phyloP scores from a whole-genome alignment of 2,888 invertebrate genomes.

The Andrena bicolor region DNA sequence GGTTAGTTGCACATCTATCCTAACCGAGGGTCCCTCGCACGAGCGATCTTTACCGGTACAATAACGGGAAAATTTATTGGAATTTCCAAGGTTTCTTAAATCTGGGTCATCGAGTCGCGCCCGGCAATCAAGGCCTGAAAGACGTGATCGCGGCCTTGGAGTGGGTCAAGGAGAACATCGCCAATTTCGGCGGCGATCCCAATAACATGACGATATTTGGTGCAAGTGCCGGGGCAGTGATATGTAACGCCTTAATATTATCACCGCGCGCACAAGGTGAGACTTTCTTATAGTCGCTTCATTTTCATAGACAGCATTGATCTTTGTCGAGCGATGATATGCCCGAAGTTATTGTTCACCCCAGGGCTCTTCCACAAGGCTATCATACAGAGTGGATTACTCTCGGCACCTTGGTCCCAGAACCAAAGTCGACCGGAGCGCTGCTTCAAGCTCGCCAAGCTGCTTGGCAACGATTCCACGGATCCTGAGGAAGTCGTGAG shows the following conservation, averaged over 20 bases:
- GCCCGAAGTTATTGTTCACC: background rate
- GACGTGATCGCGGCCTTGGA: conserved; percentile 75
- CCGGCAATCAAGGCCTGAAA: conserved; percentile 79
- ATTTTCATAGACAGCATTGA: background rate
- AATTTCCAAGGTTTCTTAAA: conserved; percentile 76
- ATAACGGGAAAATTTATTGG: too few relatives aligned
- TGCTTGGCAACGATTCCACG: conserved; percentile 67
- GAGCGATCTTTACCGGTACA: background rate
- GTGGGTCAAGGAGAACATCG: conserved; percentile 78
- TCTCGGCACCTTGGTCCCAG: conserved; percentile 62
- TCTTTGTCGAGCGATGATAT: too few relatives aligned
- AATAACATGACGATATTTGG: conserved; percentile 79
- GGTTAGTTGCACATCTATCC: conserved; percentile 58
- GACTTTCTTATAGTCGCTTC: too few relatives aligned
- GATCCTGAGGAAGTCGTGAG: conserved; percentile 70
- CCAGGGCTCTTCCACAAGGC: conserved; percentile 78
- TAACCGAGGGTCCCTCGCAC: background rate
- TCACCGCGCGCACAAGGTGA: conserved; percentile 77
- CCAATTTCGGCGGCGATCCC: conserved; percentile 76
- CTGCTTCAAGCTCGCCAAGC: conserved; percentile 62
- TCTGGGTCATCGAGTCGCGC: conserved; percentile 72
- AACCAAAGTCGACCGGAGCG: conserved; percentile 45
- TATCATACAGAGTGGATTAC: conserved; percentile 76
- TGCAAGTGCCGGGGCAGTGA: conserved; percentile 71
- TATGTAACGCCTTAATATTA: conserved; percentile 68